phyloP scores from a whole-genome alignment of 2,113 vertebrate genomes.

The Brachyistius frenatus region DNA sequence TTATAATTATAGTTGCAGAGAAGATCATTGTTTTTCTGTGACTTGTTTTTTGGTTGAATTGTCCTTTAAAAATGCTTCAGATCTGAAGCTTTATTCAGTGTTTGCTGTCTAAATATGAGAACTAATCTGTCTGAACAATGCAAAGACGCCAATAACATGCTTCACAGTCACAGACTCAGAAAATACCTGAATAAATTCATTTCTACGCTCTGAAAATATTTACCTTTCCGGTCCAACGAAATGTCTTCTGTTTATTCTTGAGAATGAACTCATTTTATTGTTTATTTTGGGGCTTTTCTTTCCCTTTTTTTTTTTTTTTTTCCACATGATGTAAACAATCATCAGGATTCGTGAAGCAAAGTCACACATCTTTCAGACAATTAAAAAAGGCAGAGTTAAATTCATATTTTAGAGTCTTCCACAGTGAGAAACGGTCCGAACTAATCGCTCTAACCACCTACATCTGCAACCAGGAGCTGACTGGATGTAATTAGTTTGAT shows the following conservation, averaged over 20 bases:
- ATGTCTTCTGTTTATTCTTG: not conserved
- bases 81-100: not conserved
- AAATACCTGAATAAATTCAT: not conserved
- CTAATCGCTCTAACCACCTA: not conserved
- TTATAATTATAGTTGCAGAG: not conserved
- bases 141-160: slow-evolving; percentile 29
- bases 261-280: not conserved
- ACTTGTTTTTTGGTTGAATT: too few relatives aligned
- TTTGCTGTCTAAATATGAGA: slow-evolving; percentile 16
- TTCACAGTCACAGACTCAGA: slow-evolving; percentile 13
- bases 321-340: not conserved
- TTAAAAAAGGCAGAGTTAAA: not conserved
- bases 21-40: not conserved
- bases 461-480: not conserved
- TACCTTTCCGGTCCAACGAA: not conserved
- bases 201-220: not conserved
- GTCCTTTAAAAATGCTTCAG: not conserved
- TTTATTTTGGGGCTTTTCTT: not conserved
- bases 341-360: not conserved
- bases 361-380: too few relatives aligned
- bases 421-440: not conserved
- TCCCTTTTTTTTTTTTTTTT: not conserved
- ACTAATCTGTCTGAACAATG: not conserved
- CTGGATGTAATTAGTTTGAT: not conserved
- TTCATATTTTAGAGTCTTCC: not conserved